Conservation (phyloP, 2,797 vertebrate genomes). For the Chloroceryle amazona region DNA sequence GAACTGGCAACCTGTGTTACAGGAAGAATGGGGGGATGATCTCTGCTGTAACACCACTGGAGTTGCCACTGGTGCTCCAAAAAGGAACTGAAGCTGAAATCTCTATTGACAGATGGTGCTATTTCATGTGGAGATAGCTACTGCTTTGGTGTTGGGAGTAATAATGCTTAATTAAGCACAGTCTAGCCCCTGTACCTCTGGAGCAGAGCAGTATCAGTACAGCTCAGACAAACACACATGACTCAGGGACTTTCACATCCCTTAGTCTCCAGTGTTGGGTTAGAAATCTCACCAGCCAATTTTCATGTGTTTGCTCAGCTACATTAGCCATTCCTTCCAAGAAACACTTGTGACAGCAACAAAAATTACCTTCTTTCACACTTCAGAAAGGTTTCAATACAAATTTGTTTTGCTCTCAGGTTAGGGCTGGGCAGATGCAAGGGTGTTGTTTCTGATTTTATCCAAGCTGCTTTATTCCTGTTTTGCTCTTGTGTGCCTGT, state of each 20-base stretch:
- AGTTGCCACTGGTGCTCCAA: background rate
- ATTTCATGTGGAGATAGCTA: background rate
- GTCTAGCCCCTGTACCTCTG: background rate
- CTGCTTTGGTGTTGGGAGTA: fast-evolving
- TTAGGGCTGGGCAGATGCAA: background rate
- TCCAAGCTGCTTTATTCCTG: slow-evolving; percentile 13
- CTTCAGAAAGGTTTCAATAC: background rate
- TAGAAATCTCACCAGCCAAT: background rate
- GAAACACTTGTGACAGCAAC: background rate
- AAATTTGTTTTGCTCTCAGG: slow-evolving; percentile 24
- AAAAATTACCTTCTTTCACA: background rate
- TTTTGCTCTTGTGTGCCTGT: background rate
- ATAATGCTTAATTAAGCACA: background rate
- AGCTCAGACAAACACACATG: fast-evolving
- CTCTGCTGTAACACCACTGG: background rate
- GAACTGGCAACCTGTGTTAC: background rate
- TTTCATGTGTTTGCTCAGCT: background rate
- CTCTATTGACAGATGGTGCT: background rate
- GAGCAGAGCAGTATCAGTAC: background rate
- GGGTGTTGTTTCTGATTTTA: slow-evolving; percentile 42
- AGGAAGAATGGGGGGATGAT: background rate
- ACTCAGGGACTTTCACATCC: background rate
- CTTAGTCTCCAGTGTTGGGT: background rate
- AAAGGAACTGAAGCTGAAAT: background rate
- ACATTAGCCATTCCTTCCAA: background rate